phyloP scores from a whole-genome alignment of 2,888 invertebrate species.

The Trilocha varians region DNA sequence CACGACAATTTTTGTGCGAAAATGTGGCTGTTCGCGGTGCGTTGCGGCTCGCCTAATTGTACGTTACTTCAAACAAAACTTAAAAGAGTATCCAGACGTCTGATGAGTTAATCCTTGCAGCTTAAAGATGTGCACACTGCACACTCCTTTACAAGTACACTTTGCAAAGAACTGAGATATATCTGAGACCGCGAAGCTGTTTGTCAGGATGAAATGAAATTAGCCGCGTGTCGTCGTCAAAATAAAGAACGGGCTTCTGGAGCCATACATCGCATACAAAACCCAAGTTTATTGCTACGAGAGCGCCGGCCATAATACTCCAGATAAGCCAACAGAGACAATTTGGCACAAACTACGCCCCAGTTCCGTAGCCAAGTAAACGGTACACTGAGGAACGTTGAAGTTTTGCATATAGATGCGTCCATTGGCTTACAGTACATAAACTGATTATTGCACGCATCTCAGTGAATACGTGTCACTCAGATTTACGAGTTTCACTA shows the following conservation, averaged over 20 bases:
- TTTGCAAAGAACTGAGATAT: too few relatives aligned
- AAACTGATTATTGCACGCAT: slow-evolving; percentile 63
- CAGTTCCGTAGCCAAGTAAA: slow-evolving; percentile 62
- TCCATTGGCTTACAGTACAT: slow-evolving; percentile 63
- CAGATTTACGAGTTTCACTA: too few relatives aligned
- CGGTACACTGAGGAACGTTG: slow-evolving; percentile 36
- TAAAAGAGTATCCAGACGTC: too few relatives aligned
- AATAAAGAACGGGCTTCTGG: slow-evolving; percentile 39
- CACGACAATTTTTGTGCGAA: too few relatives aligned
- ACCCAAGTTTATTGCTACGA: slow-evolving; percentile 57
- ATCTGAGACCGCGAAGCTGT: background rate
- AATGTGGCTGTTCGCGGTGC: too few relatives aligned
- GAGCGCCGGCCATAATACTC: slow-evolving; percentile 58
- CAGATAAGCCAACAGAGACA: slow-evolving; percentile 70
- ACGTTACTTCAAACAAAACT: too few relatives aligned
- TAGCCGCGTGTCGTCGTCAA: slow-evolving; percentile 35
- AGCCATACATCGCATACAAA: slow-evolving; percentile 51
- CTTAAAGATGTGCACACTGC: too few relatives aligned
- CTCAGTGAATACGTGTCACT: slow-evolving; percentile 49
- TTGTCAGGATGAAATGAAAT: slow-evolving; percentile 25
- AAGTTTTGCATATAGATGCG: slow-evolving; percentile 70
- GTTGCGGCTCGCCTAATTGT: too few relatives aligned
- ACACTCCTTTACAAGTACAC: too few relatives aligned
- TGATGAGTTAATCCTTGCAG: too few relatives aligned
- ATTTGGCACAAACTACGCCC: slow-evolving; percentile 68